A percentile compares a stretch with the other conserved stretches of the same genome.
Conservation (phyloP, 2,888 invertebrate genomes). For the Lycocerus yunnanus region DNA sequence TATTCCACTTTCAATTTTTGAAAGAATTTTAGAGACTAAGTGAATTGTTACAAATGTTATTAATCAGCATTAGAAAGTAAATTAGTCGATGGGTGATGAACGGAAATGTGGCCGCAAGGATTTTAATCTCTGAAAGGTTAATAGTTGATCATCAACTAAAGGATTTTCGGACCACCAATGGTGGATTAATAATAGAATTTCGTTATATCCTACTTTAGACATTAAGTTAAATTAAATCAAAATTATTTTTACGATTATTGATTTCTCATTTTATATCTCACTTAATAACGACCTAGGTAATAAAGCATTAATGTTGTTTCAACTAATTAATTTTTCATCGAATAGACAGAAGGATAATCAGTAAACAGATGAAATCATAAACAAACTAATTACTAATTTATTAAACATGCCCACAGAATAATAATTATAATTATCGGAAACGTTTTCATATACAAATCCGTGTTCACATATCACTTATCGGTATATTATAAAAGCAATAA, state of each 20-base stretch:
- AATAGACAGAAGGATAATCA: not conserved
- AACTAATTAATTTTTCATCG: not conserved
- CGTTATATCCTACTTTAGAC: slow-evolving; percentile 15
- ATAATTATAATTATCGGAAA: not conserved
- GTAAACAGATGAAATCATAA: not conserved
- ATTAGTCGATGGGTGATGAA: not conserved
- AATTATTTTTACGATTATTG: not conserved
- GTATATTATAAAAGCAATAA: not conserved
- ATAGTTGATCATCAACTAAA: slow-evolving; percentile 40
- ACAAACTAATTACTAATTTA: not conserved
- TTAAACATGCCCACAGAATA: not conserved
- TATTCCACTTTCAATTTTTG: not conserved
- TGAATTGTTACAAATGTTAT: not conserved
- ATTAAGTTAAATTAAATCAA: not conserved
- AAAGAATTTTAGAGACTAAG: not conserved
- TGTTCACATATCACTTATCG: not conserved
- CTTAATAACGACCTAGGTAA: not conserved
- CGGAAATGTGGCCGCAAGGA: slow-evolving; percentile 8
- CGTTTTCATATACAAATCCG: not conserved
- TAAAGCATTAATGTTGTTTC: not conserved
- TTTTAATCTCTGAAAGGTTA: slow-evolving; percentile 36
- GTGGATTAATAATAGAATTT: slow-evolving; percentile 37
- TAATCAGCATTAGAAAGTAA: not conserved
- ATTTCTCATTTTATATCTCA: not conserved
- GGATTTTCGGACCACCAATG: slow-evolving; percentile 36